Base-by-base conservation (phyloP, 2,888 invertebrate genomes). In the Meganola albula region DNA sequence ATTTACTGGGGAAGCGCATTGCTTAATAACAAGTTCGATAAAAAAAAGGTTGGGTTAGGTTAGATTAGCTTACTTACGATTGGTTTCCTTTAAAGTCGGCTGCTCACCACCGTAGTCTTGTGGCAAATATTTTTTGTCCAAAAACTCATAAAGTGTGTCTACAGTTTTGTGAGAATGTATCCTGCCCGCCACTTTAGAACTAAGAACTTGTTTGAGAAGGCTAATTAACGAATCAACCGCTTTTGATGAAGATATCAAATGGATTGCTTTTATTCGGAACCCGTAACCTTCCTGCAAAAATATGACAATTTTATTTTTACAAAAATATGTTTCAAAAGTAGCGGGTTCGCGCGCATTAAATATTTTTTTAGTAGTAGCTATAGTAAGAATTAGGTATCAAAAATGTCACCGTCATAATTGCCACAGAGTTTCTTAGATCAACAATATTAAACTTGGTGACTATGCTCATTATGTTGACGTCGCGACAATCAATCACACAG, bases 241-340 rank as follows among this genome's bases (percentile, higher is more conserved):
- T 33, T 47, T 50, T 0, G 54, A 53, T 9, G 22, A 0, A 2
- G 54, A 41, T n/a, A 53, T 12, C 4, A 53, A 4, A 6, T 47
- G 39, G 1, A 53, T 37, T 1, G 21, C 35, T 4, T 33, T 44
- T 1, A 53, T 9, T 31, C 52, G 34, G 7, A 39, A 6, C 0
- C 30, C 40, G 13, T 44, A 53, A 2, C 50, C 54, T 43, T 44
- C 37, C 52, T 53, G 32, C 2, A 44, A 49, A 31, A 29, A 16
- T n/a, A n/a, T n/a, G n/a, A n/a, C n/a, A n/a, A n/a, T n/a, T 16
- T 16, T 16, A 16, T 16, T 5, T n/a, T 20, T n/a, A 2, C 8
- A 20, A 20, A 7, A 20, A 5, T 20, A 3, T 5, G 20, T 20
- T 7, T 20, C 8, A 20, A 20, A n/a, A n/a, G n/a, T n/a, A n/a